These are phyloP conservation scores for Trachelipus rathkii DNA, from an alignment of 1,140 invertebrate genomes.

Conservation along the genomic window DNA sequence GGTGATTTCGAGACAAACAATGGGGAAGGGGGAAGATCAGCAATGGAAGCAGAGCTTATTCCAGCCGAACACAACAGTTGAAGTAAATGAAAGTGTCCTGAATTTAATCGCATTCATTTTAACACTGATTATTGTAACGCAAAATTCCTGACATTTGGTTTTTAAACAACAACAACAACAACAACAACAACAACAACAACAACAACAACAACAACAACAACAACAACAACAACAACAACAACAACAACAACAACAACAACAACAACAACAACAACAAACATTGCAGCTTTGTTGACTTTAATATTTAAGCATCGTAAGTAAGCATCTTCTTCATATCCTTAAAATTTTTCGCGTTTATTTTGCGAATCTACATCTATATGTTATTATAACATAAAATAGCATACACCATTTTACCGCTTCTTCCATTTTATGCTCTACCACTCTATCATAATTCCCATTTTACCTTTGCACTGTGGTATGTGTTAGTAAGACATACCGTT, in stretches of 20 bases:
- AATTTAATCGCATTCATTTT: not conserved
- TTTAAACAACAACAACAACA: no score
- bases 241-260: conserved; percentile 3
- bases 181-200: not conserved
- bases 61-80: conserved; percentile 73
- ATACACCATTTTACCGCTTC: no score
- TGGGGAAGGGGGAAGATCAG: conserved; percentile 70
- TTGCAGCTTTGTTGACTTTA: not conserved
- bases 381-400: no score
- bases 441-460: no score
- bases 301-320: not conserved
- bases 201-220: not conserved
- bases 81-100: no score
- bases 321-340: not conserved
- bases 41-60: conserved; percentile 72
- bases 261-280: no score
- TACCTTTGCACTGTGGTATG: no score
- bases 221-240: not conserved
- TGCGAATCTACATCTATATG: not conserved
- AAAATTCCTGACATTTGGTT: not conserved
- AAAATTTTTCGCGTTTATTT: not conserved
- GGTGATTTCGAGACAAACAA: conserved; percentile 77
- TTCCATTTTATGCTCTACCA: no score
- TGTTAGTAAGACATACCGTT: no score
- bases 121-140: not conserved